Evolutionary conservation across 2,888 invertebrate species (phyloP), one percentile per base, ranked within the genome.

Genomic region (Acanthopleura granulata): DNA sequence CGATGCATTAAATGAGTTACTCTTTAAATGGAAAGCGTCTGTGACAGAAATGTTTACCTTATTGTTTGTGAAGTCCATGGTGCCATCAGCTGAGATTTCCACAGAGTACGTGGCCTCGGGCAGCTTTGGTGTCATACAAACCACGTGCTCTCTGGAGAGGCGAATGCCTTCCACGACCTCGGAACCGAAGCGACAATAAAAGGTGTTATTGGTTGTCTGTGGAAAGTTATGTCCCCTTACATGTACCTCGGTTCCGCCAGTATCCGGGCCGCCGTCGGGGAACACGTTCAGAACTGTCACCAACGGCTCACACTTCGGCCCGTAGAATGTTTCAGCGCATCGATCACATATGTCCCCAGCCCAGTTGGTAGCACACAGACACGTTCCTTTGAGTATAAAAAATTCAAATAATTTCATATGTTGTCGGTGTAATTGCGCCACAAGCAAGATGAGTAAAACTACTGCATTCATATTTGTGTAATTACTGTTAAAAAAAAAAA

Each of bases 191-290:
- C 73, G 75, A 76, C 82, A 82, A 49, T 29, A 74, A 72, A 80
- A 81, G 0, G 74, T 22, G 27, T 72, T 72, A 30, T 73, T 75
- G 9, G 72, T 49, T 6, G 77, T 75, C 61, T 80, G 76, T 1
- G 80, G 80, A 61, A 82, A 81, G 74, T 82, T 82, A 62, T 79
- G 79, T 9, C 82, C 82, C 70, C 75, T 74, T n/a, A 80, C 71
- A 66, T 79, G 79, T 18, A 82, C 76, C 12, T 30, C 70, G 6
- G 76, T 75, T 16, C 74, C 77, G 12, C 79, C 77, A 9, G 74
- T 72, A 72, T 79, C 78, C 1, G 74, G 74, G 0, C 76, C 77
- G 62, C 57, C 29, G 49, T 71, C 30, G 29, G 80, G 80, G 15
- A 62, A 50, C 15, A 79, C 72, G 49, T 73, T 49, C 22, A 57